Evolutionary conservation across 2,888 invertebrate species (phyloP), one percentile per base, ranked within the genome.

Genomic region (Mesorhabditis belari): DNA sequence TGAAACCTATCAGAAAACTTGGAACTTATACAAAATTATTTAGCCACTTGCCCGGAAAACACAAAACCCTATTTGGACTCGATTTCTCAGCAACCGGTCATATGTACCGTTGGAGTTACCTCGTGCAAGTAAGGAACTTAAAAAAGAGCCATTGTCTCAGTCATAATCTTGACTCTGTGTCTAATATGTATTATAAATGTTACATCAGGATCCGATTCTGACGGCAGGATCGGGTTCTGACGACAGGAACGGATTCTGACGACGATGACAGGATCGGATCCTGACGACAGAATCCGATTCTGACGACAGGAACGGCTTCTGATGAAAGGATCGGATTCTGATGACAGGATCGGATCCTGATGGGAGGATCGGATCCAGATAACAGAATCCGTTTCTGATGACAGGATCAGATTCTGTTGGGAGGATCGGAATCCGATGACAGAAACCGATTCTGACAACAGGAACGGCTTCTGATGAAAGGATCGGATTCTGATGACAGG

Each of bases 61-160:
- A 67, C 63, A 23, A 54, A 57, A 49, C 55, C 70, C 0, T 70
- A 60, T 44, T 3, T 65, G 2, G 67, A 70, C 17, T 44, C 58
- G 3, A 57, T 27, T 1, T 66, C 62, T 4, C 55, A 49, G 49
- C 60, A 49, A 1, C 70, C 70, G 9, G 59, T 64, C 0, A 65
- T 66, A 25, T 70, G 70, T 61, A 70, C 70, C 4, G 69, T 70
- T 17, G 70, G 70, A 49, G 70, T 70, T 2, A 65, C 67, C 9
- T 58, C 61, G 35, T 70, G 70, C 64, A 62, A 62, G 70, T 66
- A 19, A 29, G 59, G 12, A n/a, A 19, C 35, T 28, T 55, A 4
- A 44, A n/a, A 19, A 28, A 28, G 23, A 56, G 25, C 54, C 25
- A 3, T 4, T 5, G 23, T 19, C 21, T 53, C 49, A 55, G 55